Percentiles rank a stretch among this genome's conserved stretches.
Conservation (phyloP, 2,797 vertebrate genomes). For the Leucoraja ocellata region DNA sequence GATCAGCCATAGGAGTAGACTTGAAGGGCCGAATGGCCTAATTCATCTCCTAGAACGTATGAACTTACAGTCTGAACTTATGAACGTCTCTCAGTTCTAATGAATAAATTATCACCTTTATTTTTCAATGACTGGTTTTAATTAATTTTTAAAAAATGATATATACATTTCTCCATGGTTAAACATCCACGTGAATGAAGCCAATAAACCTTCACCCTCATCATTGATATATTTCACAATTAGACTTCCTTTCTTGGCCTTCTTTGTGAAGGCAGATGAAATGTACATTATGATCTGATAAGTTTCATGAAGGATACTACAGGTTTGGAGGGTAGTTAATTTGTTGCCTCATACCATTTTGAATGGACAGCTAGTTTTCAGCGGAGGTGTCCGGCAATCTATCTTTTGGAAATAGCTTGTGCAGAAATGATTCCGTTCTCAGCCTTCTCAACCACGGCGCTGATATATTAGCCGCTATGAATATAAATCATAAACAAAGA, state of each 20-base stretch:
- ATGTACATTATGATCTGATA: background rate
- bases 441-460: background rate
- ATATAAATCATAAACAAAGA: background rate
- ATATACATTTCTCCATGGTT: background rate
- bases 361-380: background rate
- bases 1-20: too few relatives aligned
- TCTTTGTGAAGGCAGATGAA: background rate
- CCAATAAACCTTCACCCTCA: background rate
- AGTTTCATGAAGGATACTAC: background rate
- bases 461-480: too few relatives aligned
- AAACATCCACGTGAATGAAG: background rate
- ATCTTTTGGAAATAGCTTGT: conserved; percentile 16
- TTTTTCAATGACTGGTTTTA: background rate
- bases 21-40: too few relatives aligned
- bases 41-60: too few relatives aligned
- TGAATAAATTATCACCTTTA: background rate
- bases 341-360: background rate
- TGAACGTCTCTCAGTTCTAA: too few relatives aligned
- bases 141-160: background rate
- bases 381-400: background rate
- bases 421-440: background rate
- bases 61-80: too few relatives aligned
- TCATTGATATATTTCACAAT: background rate
- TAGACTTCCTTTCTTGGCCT: too few relatives aligned
- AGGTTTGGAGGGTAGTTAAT: background rate